Evolutionary conservation across 2,797 vertebrate species (phyloP).

Genomic region (Paramormyrops hopkinsi): DNA sequence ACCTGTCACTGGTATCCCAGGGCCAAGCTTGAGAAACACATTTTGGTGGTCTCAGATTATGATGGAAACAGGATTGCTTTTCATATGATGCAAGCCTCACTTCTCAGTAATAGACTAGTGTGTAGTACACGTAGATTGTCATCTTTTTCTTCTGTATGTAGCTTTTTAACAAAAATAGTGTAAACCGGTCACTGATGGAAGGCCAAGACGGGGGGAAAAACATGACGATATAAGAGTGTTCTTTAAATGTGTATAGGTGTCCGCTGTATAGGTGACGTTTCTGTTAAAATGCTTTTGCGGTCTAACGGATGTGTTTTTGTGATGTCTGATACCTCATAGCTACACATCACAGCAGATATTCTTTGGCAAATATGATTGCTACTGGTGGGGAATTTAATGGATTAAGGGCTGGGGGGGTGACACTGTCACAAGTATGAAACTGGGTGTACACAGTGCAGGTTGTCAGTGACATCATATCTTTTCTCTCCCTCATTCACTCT

Average conservation of each 20-base stretch:
- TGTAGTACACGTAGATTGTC: background rate
- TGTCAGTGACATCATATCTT: background rate
- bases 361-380: background rate
- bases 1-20: background rate
- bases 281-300: background rate
- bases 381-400: background rate
- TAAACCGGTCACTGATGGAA: background rate
- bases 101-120: background rate
- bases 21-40: background rate
- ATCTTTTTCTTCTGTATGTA: background rate
- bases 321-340: background rate
- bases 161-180: background rate
- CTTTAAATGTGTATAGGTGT: background rate
- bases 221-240: background rate
- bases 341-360: background rate
- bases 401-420: background rate
- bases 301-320: background rate
- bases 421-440: background rate
- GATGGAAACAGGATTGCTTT: background rate
- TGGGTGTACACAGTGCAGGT: background rate
- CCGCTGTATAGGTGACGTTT: background rate
- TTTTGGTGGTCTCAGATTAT: background rate
- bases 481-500: background rate
- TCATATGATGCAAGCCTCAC: background rate
- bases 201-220: background rate